Evolutionary conservation across 30 jellyfish, hydroid and myxozoan species (phyloP), one percentile per base, ranked within the genome.

Genomic region (Aurelia aurita complex sp. Pacific): DNA sequence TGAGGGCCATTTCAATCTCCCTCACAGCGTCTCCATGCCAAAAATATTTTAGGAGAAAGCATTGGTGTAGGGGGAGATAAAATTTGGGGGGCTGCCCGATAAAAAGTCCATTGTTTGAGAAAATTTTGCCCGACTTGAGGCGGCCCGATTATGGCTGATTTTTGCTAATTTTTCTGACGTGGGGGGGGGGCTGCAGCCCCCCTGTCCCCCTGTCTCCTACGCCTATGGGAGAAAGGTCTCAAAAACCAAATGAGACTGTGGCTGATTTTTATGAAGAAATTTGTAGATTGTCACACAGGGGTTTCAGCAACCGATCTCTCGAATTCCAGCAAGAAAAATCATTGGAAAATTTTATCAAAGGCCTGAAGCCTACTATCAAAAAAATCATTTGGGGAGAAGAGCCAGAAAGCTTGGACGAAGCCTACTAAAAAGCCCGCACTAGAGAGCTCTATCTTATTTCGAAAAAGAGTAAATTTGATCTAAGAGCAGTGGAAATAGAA

Each of bases 341-440:
- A 9, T 52, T 71, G n/a, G 64, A n/a, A 71, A 32, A 71, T 38
- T 46, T 46, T 1, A 9, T 46, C 14, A 46, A 46, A 46, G 57
- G 57, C 57, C 57, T 74, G 57, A 74, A 74, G 7, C 85, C 85
- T 40, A 74, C 85, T 14, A 74, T 74, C 74, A 74, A 53, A 74
- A 74, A 74, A 59, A 74, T 74, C 46, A 59, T 74, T 74, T 74
- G 73, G 71, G 84, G 73, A 9, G 84, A 74, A 33, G 84, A 74
- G 46, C 51, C 53, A 36, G 71, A 74, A 16, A 57, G 29, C 43
- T 17, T 74, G 33, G 84, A 74, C 53, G 42, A 15, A 17, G 84
- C 84, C 33, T 74, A 74, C 43, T 73, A 74, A 52, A 43, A 54
- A 46, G 84, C 80, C 29, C 71, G 73, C 67, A 74, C 84, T 11